Conservation (phyloP, 2,888 invertebrate species). For the Tinea semifulvella region DNA sequence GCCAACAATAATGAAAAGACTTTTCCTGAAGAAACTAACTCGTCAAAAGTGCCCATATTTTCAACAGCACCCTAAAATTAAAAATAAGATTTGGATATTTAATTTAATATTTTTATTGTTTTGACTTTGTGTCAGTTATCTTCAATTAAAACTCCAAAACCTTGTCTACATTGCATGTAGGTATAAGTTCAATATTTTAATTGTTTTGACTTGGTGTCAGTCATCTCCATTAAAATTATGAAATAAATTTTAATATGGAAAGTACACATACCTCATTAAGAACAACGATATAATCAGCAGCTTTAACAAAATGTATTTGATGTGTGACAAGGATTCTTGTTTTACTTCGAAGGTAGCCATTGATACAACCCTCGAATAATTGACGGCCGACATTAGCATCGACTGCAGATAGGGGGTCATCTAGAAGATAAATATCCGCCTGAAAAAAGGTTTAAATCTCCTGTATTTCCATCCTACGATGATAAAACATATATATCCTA, state of each 20-base stretch:
- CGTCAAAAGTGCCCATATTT: constrained; percentile 68
- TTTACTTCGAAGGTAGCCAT: constrained; percentile 70
- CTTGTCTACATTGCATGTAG: too few relatives aligned
- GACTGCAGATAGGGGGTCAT: constrained; percentile 88
- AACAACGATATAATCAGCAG: constrained; percentile 72
- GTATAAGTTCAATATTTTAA: too few relatives aligned
- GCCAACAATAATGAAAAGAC: constrained; percentile 66
- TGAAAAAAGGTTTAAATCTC: constrained; percentile 48
- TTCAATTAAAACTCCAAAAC: too few relatives aligned
- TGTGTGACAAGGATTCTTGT: constrained; percentile 85
- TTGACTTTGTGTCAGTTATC: too few relatives aligned
- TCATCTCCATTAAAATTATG: too few relatives aligned
- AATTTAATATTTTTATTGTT: too few relatives aligned
- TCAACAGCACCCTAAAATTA: constrained; percentile 62
- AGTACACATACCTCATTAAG: constrained; percentile 47
- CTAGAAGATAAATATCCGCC: constrained; percentile 82
- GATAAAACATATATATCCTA: too few relatives aligned
- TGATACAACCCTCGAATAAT: constrained; percentile 81
- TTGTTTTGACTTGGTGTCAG: too few relatives aligned
- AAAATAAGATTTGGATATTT: too few relatives aligned
- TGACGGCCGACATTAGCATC: constrained; percentile 83
- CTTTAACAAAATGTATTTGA: constrained; percentile 82
- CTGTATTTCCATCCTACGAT: too few relatives aligned
- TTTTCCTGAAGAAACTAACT: constrained; percentile 62
- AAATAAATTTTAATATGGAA: too few relatives aligned